phyloP scores from a whole-genome alignment of 92 coral and sea anemone species.

The Epizoanthus illoricatus region DNA sequence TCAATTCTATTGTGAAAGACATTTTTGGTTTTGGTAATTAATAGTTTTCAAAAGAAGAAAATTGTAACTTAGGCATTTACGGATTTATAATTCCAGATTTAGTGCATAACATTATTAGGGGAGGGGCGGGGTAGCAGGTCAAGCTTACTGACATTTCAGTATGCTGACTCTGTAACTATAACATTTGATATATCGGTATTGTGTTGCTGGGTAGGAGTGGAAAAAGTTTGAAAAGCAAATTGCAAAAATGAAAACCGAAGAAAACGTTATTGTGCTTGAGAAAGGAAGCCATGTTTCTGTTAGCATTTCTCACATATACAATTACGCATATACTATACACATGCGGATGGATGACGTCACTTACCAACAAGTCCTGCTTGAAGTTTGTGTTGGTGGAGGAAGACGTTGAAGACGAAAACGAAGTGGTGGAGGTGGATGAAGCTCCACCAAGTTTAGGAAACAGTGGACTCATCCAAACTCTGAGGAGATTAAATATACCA shows the following conservation, averaged over 20 bases:
- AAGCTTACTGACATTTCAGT: too few relatives aligned
- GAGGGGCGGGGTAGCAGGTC: not conserved
- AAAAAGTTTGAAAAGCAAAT: not conserved
- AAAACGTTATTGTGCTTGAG: too few relatives aligned
- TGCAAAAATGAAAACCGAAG: too few relatives aligned
- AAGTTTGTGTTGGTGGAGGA: conserved; percentile 61
- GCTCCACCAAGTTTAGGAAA: conserved; percentile 68
- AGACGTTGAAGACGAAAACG: conserved; percentile 26
- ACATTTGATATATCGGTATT: too few relatives aligned
- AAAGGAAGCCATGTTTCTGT: too few relatives aligned
- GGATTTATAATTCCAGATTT: not conserved
- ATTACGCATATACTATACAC: not conserved
- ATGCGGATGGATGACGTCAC: not conserved
- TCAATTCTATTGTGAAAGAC: not conserved
- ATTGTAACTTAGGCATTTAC: too few relatives aligned
- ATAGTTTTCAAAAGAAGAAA: not conserved
- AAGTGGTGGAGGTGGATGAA: conserved; percentile 10
- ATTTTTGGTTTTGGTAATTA: not conserved
- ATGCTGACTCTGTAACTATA: too few relatives aligned
- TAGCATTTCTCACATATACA: not conserved
- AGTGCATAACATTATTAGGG: too few relatives aligned
- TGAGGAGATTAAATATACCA: conserved; percentile 4
- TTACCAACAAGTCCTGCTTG: conserved; percentile 89
- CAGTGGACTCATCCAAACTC: conserved; percentile 96
- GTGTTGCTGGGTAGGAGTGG: not conserved